These are phyloP conservation scores for Tiaroga cobitis DNA, from an alignment of 2,797 vertebrate genomes.

Conservation along the genomic window DNA sequence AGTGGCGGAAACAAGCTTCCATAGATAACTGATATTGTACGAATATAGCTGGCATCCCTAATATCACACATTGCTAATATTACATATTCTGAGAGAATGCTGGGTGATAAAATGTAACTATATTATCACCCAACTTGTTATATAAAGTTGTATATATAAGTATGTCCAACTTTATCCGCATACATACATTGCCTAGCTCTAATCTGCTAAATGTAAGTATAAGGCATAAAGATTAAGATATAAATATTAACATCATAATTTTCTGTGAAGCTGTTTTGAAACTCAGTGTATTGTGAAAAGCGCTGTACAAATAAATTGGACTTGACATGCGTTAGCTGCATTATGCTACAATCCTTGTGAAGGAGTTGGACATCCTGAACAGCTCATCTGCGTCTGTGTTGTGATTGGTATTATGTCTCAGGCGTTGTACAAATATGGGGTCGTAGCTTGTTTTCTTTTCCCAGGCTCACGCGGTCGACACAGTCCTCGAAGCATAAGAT, in stretches of 20 bases:
- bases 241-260: neutral
- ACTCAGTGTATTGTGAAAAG: neutral
- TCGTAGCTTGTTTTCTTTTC: slow-evolving; percentile 67
- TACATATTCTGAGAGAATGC: neutral
- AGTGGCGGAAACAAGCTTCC: neutral
- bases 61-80: neutral
- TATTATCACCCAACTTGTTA: neutral
- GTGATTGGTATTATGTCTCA: slow-evolving; percentile 39
- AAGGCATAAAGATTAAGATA: neutral
- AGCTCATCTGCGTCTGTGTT: slow-evolving; percentile 25
- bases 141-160: neutral
- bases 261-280: neutral
- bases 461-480: slow-evolving; percentile 69
- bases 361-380: slow-evolving; percentile 2
- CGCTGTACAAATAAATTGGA: neutral
- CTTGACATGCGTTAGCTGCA: neutral
- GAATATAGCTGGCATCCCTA: neutral
- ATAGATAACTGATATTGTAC: neutral
- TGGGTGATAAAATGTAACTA: neutral
- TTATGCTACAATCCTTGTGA: neutral
- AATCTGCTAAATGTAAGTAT: neutral
- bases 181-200: neutral
- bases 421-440: slow-evolving; percentile 49
- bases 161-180: neutral
- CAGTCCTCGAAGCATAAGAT: slow-evolving; percentile 64